These are phyloP conservation scores for Lytechinus pictus DNA, from an alignment of 35 echinoderm and acorn worm species.

Conservation along the genomic window DNA sequence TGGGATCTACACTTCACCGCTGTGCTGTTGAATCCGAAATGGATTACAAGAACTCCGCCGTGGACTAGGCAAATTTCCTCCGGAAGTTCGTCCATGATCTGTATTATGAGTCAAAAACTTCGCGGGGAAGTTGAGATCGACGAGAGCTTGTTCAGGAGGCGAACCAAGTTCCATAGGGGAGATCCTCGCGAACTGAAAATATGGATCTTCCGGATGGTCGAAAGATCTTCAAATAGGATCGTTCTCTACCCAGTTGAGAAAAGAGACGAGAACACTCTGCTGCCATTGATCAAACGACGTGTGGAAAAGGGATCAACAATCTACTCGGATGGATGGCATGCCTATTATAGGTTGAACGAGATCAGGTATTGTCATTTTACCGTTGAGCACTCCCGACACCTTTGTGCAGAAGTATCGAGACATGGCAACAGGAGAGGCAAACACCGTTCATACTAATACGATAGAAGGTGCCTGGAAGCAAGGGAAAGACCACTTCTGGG, in stretches of 20 bases:
- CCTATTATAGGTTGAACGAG: neutral
- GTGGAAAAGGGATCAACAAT: slow-evolving; percentile 20
- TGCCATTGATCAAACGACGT: neutral
- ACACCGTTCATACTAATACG: slow-evolving; percentile 38
- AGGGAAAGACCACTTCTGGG: slow-evolving; percentile 46
- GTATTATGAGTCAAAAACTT: slow-evolving; percentile 29
- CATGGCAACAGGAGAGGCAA: neutral
- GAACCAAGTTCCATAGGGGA: slow-evolving; percentile 37
- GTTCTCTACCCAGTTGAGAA: slow-evolving; percentile 47
- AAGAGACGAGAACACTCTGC: neutral
- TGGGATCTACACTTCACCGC: too few species aligned
- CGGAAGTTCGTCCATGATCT: slow-evolving; percentile 6
- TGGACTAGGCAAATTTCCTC: neutral
- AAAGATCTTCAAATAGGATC: neutral
- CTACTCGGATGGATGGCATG: slow-evolving; percentile 52
- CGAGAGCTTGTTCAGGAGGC: slow-evolving; percentile 39
- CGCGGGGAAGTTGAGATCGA: slow-evolving; percentile 34
- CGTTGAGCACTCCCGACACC: slow-evolving; percentile 1
- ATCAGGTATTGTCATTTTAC: slow-evolving; percentile 27
- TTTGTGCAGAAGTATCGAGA: slow-evolving; percentile 22
- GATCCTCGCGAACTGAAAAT: neutral
- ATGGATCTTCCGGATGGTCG: slow-evolving; percentile 44
- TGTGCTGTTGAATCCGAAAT: neutral
- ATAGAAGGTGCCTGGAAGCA: slow-evolving; percentile 39
- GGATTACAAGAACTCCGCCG: slow-evolving; percentile 11